These are phyloP conservation scores for Bactericera cockerelli DNA, from an alignment of 1,140 invertebrate genomes.

Conservation along the genomic window DNA sequence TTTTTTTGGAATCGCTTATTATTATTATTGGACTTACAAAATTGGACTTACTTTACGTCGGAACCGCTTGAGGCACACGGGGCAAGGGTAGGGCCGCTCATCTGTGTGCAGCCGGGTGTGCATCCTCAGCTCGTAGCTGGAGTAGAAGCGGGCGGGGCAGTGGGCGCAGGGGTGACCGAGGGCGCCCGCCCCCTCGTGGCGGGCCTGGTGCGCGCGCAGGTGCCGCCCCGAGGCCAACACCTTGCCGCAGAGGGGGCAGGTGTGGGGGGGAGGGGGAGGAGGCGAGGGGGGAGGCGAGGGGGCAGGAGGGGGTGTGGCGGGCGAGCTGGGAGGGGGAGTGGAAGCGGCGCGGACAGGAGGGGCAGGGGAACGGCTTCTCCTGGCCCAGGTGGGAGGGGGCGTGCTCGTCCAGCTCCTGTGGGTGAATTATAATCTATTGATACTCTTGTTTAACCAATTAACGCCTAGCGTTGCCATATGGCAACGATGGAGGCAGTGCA, in stretches of 20 bases:
- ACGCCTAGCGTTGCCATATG: neutral
- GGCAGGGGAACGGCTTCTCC: too few species aligned
- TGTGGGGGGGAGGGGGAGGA: too few species aligned
- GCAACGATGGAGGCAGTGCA: too few species aligned
- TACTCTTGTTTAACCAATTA: neutral
- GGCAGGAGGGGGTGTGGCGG: too few species aligned
- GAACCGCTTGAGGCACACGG: conserved; percentile 19
- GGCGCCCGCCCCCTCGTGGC: neutral
- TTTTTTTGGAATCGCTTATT: too few species aligned
- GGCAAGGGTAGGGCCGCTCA: conserved; percentile 22
- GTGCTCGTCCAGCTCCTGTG: neutral
- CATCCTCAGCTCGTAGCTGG: neutral
- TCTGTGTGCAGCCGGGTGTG: conserved; percentile 21
- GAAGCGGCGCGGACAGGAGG: too few species aligned
- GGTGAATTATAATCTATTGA: neutral
- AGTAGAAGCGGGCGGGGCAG: neutral
- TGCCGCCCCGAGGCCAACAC: neutral
- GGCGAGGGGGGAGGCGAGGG: too few species aligned
- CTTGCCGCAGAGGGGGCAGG: neutral
- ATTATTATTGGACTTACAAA: too few species aligned
- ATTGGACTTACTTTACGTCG: neutral
- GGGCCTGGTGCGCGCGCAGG: neutral
- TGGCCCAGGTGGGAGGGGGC: neutral
- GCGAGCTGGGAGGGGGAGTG: too few species aligned
- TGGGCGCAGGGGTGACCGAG: neutral